Evolutionary conservation across 2,888 invertebrate species (phyloP), one percentile per base, ranked within the genome.

Genomic region (Trichopoda pennipes): DNA sequence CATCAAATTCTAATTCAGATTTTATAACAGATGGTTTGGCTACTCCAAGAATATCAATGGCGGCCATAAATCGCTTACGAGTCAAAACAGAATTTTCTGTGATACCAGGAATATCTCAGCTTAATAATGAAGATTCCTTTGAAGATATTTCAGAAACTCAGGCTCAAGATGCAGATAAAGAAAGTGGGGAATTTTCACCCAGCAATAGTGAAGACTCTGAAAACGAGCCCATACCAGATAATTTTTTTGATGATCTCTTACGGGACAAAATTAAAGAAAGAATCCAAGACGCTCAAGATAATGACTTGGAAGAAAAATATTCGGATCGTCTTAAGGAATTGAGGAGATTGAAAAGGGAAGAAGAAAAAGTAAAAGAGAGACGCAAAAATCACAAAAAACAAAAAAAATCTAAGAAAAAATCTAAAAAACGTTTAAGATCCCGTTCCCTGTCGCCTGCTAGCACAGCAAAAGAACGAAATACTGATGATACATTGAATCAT

Each of bases 211-310:
- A 70, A 17, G 28, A 28, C 10, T 44, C 61, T 3, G 81, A 73
- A 12, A 56, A 51, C 23, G 84, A 84, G 66, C 16, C 23, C 1
- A 81, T 85, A 73, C 84, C 84, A 0, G 53, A 53, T 0, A 56
- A 84, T 42, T 86, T 83, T 55, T 86, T 86, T 55, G 85, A 86
- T 58, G 86, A 85, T 61, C 63, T 86, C 16, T 44, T 85, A 12
- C 73, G 58, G 9, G 86, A 85, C 75, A 64, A 81, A 51, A n/a
- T 81, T 16, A 74, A 79, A 53, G 80, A 84, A 51, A 81, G 78
- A 44, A 38, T 83, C 32, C 80, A 72, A 14, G 70, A 64, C 4
- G 80, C 80, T 16, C 79, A 72, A 51, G 73, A 66, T 56, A 58
- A 80, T 51, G 81, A 76, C 3, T 19, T 81, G 0, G 86, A 86